Evolutionary conservation across 2,888 invertebrate species (phyloP).

Genomic region (Cephus sareptanus): DNA sequence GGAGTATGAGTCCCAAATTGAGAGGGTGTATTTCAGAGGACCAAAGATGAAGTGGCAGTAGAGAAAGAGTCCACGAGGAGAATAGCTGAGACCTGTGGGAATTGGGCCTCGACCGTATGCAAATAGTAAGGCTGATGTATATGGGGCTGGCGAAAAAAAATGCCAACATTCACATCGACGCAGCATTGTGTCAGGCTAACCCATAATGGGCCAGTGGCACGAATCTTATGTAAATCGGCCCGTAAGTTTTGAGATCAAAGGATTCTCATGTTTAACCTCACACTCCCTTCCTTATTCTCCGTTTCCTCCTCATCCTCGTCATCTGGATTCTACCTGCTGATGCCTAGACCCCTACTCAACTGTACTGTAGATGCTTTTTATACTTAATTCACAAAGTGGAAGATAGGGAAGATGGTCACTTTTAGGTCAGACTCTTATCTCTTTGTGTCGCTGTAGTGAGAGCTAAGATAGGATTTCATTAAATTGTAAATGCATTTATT

Average conservation of each 20-base stretch:
- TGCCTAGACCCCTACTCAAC: background rate
- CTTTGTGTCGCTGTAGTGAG: background rate
- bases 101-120: constrained; percentile 46
- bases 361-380: background rate
- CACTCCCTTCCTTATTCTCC: background rate
- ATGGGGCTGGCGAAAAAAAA: constrained; percentile 16
- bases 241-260: background rate
- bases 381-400: background rate
- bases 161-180: constrained; percentile 37
- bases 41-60: constrained; percentile 12
- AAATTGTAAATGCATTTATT: background rate
- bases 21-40: background rate
- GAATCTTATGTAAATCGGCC: constrained; percentile 51
- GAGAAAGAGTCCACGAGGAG: constrained; percentile 27
- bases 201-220: constrained; percentile 48
- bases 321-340: background rate
- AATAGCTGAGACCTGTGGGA: constrained; percentile 49
- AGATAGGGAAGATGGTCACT: background rate
- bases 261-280: background rate
- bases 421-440: background rate
- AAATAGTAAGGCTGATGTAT: constrained; percentile 42
- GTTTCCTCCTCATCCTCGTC: background rate
- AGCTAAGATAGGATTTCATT: background rate
- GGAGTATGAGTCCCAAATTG: background rate
- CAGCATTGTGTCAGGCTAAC: constrained; percentile 41